Percentiles rank a stretch among this genome's conserved stretches.
phyloP scores from a whole-genome alignment of 2,113 vertebrate genomes.

The Jaculus jaculus region DNA sequence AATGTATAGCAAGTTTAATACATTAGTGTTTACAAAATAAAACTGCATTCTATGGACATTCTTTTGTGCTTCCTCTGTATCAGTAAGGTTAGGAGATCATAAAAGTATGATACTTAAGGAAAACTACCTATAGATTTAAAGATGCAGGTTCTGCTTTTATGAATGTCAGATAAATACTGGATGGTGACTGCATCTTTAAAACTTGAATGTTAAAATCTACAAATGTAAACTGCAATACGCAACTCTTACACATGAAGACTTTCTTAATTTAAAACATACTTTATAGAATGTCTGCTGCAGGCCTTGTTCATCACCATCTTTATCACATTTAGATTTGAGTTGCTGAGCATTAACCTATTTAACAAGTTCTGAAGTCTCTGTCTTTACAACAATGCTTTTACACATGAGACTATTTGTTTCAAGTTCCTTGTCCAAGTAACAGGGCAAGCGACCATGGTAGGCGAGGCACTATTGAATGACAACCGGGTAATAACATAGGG shows the following conservation, averaged over 20 bases:
- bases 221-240: constrained; percentile 76
- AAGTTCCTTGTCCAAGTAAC: constrained; percentile 50
- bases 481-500: no score
- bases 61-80: constrained; percentile 77
- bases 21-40: constrained; percentile 98
- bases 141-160: constrained; percentile 67
- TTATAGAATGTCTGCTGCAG: not conserved
- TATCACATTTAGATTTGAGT: constrained; percentile 47
- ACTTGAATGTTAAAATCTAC: constrained; percentile 75
- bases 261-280: constrained; percentile 25
- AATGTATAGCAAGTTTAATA: constrained; percentile 98
- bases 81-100: constrained; percentile 70
- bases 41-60: constrained; percentile 82
- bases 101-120: constrained; percentile 66
- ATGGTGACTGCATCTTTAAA: constrained; percentile 73
- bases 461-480: no score
- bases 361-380: constrained; percentile 53
- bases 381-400: constrained; percentile 28
- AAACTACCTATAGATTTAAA: constrained; percentile 74
- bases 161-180: constrained; percentile 53
- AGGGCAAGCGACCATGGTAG: no score
- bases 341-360: constrained; percentile 46
- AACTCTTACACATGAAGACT: not conserved
- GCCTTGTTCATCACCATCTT: constrained; percentile 36
- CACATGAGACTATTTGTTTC: not conserved